Evolutionary conservation across 2,888 invertebrate species (phyloP), one percentile per base, ranked within the genome.

Genomic region (Temnothorax ravouxi): DNA sequence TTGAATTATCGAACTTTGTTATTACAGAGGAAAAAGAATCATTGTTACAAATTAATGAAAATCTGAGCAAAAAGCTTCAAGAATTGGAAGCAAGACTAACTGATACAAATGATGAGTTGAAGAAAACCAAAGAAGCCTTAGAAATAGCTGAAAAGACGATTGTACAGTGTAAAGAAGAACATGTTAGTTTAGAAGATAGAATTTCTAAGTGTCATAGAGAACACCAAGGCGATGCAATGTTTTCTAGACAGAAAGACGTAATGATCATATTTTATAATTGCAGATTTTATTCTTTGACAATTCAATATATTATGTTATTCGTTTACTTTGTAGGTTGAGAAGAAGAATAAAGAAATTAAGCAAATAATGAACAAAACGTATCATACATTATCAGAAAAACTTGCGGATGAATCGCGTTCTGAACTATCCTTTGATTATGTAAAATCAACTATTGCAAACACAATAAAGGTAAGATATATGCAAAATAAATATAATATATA

Each of bases 351-450:
- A 71, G 92, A 92, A 82, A 91, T 94, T 9, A 93, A 94, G 83
- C 88, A 84, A n/a, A 92, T 94, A 61, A 93, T 94, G 93, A 93
- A 93, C 50, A 89, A 85, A 81, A 91, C 91, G 18, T 93, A 93
- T 86, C 91, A 91, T 25, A 86, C 86, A 13, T 83, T 94, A 34
- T 74, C 90, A 71, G 88, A 91, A 15, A 91, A 90, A 84, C 92
- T 94, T 64, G 88, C 88, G 0, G 90, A 92, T 52, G 91, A 93
- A 67, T 89, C 90, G 13, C 93, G 92, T 61, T 83, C 89, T 44
- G 91, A 88, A 6, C 0, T 80, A 38, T 47, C 79, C 9, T 80
- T 72, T 34, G 87, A 89, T 61, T 91, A 89, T 66, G 92, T 94
- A 59, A 93, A 89, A 76, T 84, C 88, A 56, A 91, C 91, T 44